Percentiles rank a stretch among this genome's conserved stretches.
Conservation (phyloP, 35 echinoderm and acorn worm species). For the Ophioderma brevispina region DNA sequence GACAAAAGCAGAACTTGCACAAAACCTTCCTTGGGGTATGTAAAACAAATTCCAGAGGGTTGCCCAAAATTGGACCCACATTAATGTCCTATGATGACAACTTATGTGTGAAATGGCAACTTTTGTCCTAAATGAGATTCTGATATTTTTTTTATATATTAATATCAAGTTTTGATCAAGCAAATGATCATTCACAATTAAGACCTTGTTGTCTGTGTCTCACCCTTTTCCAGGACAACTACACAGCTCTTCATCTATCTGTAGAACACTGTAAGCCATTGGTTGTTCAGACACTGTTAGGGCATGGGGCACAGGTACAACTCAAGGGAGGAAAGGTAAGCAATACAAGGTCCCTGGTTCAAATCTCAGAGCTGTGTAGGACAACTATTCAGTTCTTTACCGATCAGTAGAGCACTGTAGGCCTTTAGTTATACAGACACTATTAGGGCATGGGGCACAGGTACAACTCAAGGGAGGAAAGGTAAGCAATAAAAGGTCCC, state of each 20-base stretch:
- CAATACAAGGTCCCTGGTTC: not conserved
- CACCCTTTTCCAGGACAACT: slow-evolving; percentile 91
- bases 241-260: slow-evolving; percentile 94
- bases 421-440: slow-evolving; percentile 86
- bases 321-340: slow-evolving; percentile 94
- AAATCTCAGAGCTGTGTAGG: no score
- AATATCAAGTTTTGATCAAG: not conserved
- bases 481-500: slow-evolving; percentile 50
- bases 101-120: no score
- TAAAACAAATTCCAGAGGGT: no score
- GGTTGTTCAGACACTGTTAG: slow-evolving; percentile 90
- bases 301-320: slow-evolving; percentile 96
- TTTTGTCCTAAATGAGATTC: not conserved
- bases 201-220: not conserved
- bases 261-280: slow-evolving; percentile 97
- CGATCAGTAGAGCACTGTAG: slow-evolving; percentile 55
- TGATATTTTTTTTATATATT: not conserved
- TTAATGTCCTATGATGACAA: no score
- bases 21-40: no score
- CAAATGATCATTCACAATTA: no score
- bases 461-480: slow-evolving; percentile 94
- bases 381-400: not conserved
- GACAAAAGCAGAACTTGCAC: no score
- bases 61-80: no score
- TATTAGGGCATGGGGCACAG: slow-evolving; percentile 94